Conservation (phyloP, 2,797 vertebrate species). For the Poliocrania exsul region DNA sequence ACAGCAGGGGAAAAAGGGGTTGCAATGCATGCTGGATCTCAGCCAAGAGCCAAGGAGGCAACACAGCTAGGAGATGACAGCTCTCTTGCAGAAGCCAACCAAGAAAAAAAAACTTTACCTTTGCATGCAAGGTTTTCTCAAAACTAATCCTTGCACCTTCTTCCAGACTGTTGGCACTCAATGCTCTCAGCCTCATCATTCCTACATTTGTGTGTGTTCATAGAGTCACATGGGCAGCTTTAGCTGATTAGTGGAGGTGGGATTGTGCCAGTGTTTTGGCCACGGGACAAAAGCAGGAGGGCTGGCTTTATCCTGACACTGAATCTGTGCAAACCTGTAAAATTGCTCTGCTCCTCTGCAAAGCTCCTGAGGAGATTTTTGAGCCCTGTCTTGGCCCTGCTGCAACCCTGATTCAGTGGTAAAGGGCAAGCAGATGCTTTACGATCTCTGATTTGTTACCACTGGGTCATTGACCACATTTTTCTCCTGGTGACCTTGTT, state of each 20-base stretch:
- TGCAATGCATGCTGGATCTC: rapidly evolving
- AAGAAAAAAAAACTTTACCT: neutral
- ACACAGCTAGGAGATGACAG: neutral
- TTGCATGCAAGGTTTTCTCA: neutral
- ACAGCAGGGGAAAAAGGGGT: neutral
- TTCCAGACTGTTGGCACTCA: neutral
- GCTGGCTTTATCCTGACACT: neutral
- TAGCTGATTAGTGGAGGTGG: neutral
- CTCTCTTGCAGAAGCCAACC: neutral
- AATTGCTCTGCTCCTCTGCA: neutral
- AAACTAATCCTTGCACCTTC: neutral
- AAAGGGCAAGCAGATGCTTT: neutral
- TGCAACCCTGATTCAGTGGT: neutral
- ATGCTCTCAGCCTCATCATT: neutral
- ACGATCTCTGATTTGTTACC: neutral
- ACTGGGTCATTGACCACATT: neutral
- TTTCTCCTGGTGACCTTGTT: neutral
- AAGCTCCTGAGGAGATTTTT: neutral
- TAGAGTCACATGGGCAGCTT: neutral
- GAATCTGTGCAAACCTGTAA: neutral
- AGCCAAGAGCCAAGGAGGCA: neutral
- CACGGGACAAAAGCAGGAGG: neutral
- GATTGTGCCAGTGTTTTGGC: neutral
- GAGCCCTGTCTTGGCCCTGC: neutral
- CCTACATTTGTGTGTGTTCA: neutral